Conservation (phyloP, 2,113 vertebrate genomes). For the Scophthalmus maximus region DNA sequence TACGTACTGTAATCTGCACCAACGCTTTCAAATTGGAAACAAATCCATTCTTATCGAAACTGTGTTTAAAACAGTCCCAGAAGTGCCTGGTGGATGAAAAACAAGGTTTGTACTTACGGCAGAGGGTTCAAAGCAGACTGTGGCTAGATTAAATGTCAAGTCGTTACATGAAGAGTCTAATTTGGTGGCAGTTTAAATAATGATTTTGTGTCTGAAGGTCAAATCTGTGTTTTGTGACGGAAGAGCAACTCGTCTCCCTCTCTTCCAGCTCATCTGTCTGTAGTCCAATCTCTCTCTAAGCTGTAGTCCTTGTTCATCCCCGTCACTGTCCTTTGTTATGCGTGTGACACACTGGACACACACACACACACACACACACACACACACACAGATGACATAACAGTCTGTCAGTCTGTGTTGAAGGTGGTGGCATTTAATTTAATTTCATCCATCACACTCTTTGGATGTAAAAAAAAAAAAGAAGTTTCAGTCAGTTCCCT, state of each 20-base stretch:
- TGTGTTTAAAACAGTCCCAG: no score
- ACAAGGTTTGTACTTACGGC: not conserved
- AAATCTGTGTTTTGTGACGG: conserved; percentile 6
- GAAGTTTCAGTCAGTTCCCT: no score
- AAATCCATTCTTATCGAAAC: not conserved
- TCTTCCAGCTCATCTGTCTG: not conserved
- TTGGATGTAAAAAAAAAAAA: no score
- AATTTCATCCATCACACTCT: no score
- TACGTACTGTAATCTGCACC: not conserved
- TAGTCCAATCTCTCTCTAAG: conserved; percentile 18
- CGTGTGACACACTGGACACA: not conserved
- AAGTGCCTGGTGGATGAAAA: no score
- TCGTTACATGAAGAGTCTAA: conserved; percentile 37
- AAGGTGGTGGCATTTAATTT: no score
- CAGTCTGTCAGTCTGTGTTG: no score
- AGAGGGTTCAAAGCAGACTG: conserved; percentile 35
- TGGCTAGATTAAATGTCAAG: conserved; percentile 39
- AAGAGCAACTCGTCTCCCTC: not conserved
- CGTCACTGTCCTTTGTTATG: not conserved
- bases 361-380: not conserved
- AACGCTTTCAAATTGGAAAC: not conserved
- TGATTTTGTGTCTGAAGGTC: conserved; percentile 36
- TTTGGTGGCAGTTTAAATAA: conserved; percentile 27
- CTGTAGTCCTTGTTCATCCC: not conserved
- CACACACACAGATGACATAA: no score